A percentile compares a stretch with the other conserved stretches of the same genome.
These are phyloP conservation scores for Mycalesis mineus DNA, from an alignment of 2,888 invertebrate species.

Conservation along the genomic window DNA sequence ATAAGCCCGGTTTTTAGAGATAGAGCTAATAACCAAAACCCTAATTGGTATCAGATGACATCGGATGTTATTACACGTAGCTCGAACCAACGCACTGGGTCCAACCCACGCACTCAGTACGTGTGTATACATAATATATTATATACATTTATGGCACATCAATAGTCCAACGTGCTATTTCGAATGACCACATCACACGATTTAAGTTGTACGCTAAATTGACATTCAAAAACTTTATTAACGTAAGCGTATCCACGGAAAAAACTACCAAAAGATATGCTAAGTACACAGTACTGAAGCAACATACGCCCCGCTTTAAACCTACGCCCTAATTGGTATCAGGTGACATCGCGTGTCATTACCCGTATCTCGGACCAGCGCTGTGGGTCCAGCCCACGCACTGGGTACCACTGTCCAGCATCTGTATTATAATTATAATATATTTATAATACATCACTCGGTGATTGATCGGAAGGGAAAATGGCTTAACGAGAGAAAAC, in stretches of 20 bases:
- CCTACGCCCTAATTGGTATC: slow-evolving; percentile 25
- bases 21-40: slow-evolving; percentile 19
- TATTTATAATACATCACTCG: slow-evolving; percentile 2
- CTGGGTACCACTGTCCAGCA: background rate
- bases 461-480: background rate
- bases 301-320: slow-evolving; percentile 3
- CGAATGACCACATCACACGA: no score
- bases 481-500: no score
- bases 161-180: no score
- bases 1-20: background rate
- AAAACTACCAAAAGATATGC: background rate
- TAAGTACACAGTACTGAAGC: background rate
- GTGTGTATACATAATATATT: no score
- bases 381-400: slow-evolving; percentile 15
- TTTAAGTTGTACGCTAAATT: no score
- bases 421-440: background rate
- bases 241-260: no score
- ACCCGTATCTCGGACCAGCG: slow-evolving; percentile 20
- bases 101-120: slow-evolving; percentile 22
- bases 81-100: slow-evolving; percentile 21
- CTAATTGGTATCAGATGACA: slow-evolving; percentile 28
- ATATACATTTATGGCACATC: no score
- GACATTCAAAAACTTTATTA: no score
- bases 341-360: slow-evolving; percentile 28
- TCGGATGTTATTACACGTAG: slow-evolving; percentile 26